These are phyloP conservation scores for Oncorhynchus gorbuscha DNA, from an alignment of 2,113 vertebrate genomes.

Conservation along the genomic window DNA sequence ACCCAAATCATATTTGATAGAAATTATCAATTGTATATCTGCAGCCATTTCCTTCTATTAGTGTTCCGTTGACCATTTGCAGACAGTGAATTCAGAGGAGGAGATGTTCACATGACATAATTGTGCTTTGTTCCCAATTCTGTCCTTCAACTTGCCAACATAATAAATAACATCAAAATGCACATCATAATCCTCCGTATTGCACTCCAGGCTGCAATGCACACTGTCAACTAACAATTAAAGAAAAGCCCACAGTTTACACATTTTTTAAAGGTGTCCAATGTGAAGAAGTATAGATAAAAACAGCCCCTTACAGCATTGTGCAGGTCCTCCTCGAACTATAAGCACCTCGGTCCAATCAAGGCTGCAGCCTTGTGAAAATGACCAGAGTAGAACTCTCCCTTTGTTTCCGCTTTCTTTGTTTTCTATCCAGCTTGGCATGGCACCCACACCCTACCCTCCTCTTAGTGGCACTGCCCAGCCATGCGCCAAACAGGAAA, in stretches of 20 bases:
- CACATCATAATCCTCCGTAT: no score
- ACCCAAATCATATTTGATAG: no score
- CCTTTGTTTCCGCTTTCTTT: slow-evolving; percentile 43
- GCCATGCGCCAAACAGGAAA: slow-evolving; percentile 54
- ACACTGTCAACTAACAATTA: slow-evolving; percentile 39
- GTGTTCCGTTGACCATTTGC: no score
- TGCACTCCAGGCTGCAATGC: neutral
- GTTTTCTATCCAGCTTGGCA: slow-evolving; percentile 28
- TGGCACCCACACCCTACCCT: slow-evolving; percentile 21
- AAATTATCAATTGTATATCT: no score
- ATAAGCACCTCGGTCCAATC: neutral
- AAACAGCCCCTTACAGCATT: slow-evolving; percentile 62
- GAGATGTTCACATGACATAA: no score
- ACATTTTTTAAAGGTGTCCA: slow-evolving; percentile 37
- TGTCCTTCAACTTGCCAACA: no score
- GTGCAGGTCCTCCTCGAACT: slow-evolving; percentile 20
- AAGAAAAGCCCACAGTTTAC: slow-evolving; percentile 31
- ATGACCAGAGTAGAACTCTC: slow-evolving; percentile 30
- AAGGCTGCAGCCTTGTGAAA: slow-evolving; percentile 31
- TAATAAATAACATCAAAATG: no score
- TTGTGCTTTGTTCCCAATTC: no score
- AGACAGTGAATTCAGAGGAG: no score
- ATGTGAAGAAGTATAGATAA: slow-evolving; percentile 37
- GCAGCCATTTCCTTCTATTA: no score
- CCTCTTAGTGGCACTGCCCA: slow-evolving; percentile 56